These are phyloP conservation scores for Leptinotarsa undecemlineata DNA, from an alignment of 1,140 invertebrate genomes.

Conservation along the genomic window DNA sequence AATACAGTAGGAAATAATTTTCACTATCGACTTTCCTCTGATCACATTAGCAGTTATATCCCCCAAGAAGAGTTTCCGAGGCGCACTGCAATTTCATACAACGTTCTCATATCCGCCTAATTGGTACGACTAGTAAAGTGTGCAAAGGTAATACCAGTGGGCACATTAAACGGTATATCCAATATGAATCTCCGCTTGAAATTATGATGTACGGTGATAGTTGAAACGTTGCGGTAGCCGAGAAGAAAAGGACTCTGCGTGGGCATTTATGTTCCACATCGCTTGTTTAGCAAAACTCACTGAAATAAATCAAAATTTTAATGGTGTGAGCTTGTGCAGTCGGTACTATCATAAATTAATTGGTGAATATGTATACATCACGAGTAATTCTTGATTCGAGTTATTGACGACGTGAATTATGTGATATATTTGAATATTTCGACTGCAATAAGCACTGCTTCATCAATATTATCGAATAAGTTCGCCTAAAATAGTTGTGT, in stretches of 20 bases:
- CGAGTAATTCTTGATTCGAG: not conserved
- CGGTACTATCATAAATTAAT: conserved; percentile 8
- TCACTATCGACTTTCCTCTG: not conserved
- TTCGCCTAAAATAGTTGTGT: no score
- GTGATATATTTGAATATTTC: not conserved
- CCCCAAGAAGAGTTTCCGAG: not conserved
- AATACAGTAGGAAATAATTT: no score
- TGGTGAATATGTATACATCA: conserved; percentile 3
- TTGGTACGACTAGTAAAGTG: conserved; percentile 16
- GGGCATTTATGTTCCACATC: conserved; percentile 22
- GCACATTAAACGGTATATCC: conserved; percentile 17
- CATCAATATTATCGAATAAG: no score
- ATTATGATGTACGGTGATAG: conserved; percentile 11
- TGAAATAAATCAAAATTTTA: conserved; percentile 21
- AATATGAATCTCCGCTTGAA: conserved; percentile 10
- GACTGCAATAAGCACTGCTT: not conserved
- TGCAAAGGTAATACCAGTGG: conserved; percentile 18
- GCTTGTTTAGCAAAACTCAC: conserved; percentile 22
- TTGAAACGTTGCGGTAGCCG: conserved; percentile 12
- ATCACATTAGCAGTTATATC: not conserved
- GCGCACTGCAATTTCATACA: conserved; percentile 8
- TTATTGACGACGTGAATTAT: not conserved
- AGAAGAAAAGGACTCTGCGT: conserved; percentile 10
- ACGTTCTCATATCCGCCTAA: conserved; percentile 6
- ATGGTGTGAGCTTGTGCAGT: conserved; percentile 5